Evolutionary conservation across 2,888 invertebrate species (phyloP).

Genomic region (Volucella zonaria): DNA sequence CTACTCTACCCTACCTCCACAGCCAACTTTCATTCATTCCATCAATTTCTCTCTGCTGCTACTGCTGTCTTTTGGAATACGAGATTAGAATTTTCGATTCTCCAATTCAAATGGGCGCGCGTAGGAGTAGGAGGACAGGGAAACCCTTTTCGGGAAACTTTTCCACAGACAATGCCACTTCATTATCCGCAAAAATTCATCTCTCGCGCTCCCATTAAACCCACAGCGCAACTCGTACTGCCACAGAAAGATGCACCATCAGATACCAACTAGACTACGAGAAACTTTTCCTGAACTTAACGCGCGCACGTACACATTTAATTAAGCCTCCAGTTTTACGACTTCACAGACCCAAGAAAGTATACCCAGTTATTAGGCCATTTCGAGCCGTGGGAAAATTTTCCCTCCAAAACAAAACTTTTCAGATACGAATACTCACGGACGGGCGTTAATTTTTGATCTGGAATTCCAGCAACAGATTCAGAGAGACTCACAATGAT

Average conservation of each 20-base stretch:
- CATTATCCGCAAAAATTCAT: slow-evolving; percentile 61
- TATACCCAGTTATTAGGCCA: neutral
- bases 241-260: neutral
- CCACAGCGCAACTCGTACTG: neutral
- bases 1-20: neutral
- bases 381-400: slow-evolving; percentile 51
- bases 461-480: slow-evolving; percentile 49
- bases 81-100: slow-evolving; percentile 18
- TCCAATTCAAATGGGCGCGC: neutral
- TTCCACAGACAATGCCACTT: slow-evolving; percentile 56
- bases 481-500: neutral
- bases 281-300: slow-evolving; percentile 61
- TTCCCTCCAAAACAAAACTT: neutral
- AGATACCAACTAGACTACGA: slow-evolving; percentile 32
- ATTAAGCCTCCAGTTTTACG: slow-evolving; percentile 44
- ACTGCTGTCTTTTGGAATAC: neutral
- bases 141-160: slow-evolving; percentile 54
- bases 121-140: neutral
- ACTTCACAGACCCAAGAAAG: slow-evolving; percentile 4
- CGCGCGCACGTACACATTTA: slow-evolving; percentile 57
- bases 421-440: slow-evolving; percentile 11
- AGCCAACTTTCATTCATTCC: slow-evolving; percentile 57
- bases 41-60: slow-evolving; percentile 15
- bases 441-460: slow-evolving; percentile 33
- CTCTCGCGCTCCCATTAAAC: slow-evolving; percentile 26